phyloP scores from a whole-genome alignment of 2,113 vertebrate genomes.

The Romanogobio albipinnatus region DNA sequence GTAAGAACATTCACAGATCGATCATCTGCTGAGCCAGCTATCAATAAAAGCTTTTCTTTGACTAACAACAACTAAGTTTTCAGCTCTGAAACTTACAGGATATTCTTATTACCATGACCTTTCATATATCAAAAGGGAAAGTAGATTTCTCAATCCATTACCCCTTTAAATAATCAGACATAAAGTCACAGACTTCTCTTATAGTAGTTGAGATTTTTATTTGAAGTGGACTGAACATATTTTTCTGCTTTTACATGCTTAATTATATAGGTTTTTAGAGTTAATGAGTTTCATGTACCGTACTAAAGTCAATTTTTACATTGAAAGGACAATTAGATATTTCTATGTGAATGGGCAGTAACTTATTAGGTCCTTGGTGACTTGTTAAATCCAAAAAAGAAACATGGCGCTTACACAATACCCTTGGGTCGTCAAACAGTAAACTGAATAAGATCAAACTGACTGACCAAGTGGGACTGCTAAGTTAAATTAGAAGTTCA shows the following conservation, averaged over 20 bases:
- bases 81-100: too few relatives aligned
- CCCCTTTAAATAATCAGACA: background rate
- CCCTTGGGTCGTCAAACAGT: background rate
- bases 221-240: background rate
- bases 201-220: background rate
- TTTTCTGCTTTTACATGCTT: background rate
- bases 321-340: background rate
- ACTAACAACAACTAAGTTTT: too few relatives aligned
- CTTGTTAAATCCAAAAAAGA: conserved; percentile 34
- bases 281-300: background rate
- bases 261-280: background rate
- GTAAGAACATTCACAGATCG: too few relatives aligned
- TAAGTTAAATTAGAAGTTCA: background rate
- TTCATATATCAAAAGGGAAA: too few relatives aligned
- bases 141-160: too few relatives aligned
- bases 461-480: background rate
- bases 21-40: too few relatives aligned
- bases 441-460: background rate
- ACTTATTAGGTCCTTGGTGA: conserved; percentile 26
- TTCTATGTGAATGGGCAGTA: conserved; percentile 24
- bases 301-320: background rate
- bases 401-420: background rate
- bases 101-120: too few relatives aligned
- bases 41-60: too few relatives aligned
- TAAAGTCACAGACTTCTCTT: background rate